Conservation (phyloP, 92 coral and sea anemone species). For the Actinostola sp. region DNA sequence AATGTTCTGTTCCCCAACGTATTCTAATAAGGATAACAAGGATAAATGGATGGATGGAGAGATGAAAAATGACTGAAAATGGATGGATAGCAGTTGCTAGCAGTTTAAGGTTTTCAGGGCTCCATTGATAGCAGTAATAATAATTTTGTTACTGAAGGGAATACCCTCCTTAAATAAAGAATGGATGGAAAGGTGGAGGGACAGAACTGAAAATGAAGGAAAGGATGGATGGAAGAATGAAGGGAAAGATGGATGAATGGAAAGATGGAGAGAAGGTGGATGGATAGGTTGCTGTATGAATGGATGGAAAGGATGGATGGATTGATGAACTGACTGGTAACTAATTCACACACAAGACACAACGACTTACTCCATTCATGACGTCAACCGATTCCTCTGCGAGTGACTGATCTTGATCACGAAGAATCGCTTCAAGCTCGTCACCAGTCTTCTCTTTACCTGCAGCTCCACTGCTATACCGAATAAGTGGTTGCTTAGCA, state of each 20-base stretch:
- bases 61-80: not conserved
- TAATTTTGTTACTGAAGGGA: too few relatives aligned
- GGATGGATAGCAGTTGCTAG: too few relatives aligned
- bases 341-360: not conserved
- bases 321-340: too few relatives aligned
- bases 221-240: too few relatives aligned
- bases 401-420: slow-evolving; percentile 22
- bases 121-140: too few relatives aligned
- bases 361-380: slow-evolving; percentile 20
- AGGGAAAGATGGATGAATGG: too few relatives aligned
- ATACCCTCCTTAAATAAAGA: too few relatives aligned
- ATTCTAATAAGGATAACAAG: too few relatives aligned
- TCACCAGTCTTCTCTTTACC: not conserved
- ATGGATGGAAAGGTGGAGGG: too few relatives aligned
- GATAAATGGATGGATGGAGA: too few relatives aligned
- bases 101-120: too few relatives aligned
- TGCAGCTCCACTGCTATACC: not conserved
- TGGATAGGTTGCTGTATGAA: not conserved
- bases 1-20: too few relatives aligned
- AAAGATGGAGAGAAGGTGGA: not conserved
- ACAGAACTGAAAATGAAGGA: not conserved
- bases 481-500: slow-evolving; percentile 1
- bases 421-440: not conserved
- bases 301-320: not conserved
- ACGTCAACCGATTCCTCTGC: slow-evolving; percentile 25